Evolutionary conservation across 92 coral and sea anemone species (phyloP).

Genomic region (Phenganax marumi): DNA sequence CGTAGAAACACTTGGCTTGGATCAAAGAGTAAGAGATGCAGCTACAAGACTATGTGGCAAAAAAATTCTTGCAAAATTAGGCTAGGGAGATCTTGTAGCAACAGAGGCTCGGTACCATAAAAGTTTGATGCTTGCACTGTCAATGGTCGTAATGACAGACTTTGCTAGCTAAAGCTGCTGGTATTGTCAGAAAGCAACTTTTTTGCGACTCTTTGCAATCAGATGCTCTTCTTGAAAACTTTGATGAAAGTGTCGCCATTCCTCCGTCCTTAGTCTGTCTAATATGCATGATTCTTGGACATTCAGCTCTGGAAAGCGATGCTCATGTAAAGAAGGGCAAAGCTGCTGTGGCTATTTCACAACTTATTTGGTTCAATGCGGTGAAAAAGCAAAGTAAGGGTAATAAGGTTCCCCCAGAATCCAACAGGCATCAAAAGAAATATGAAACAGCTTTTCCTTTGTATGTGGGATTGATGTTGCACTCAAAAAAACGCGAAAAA

Average conservation of each 20-base stretch:
- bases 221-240: not conserved
- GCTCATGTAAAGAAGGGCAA: slow-evolving; percentile 22
- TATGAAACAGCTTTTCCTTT: slow-evolving; percentile 13
- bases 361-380: slow-evolving; percentile 11
- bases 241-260: not conserved
- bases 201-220: not conserved
- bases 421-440: not conserved
- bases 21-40: slow-evolving; percentile 23
- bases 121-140: not conserved
- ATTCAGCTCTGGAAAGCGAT: slow-evolving; percentile 42
- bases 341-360: slow-evolving; percentile 15
- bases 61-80: slow-evolving; percentile 19
- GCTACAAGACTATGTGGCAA: slow-evolving; percentile 4
- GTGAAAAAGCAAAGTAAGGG: slow-evolving; percentile 7
- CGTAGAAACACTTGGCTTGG: slow-evolving; percentile 8
- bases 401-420: too few relatives aligned
- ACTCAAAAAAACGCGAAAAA: slow-evolving; percentile 9
- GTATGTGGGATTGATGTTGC: slow-evolving; percentile 6
- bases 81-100: slow-evolving; percentile 26
- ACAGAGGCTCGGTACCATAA: slow-evolving; percentile 20
- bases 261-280: slow-evolving; percentile 9
- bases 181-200: slow-evolving; percentile 13
- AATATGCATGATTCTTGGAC: slow-evolving; percentile 28
- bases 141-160: not conserved
- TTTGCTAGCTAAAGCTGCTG: not conserved